Conservation (phyloP, 2,888 invertebrate species). For the Phengaris arion region DNA sequence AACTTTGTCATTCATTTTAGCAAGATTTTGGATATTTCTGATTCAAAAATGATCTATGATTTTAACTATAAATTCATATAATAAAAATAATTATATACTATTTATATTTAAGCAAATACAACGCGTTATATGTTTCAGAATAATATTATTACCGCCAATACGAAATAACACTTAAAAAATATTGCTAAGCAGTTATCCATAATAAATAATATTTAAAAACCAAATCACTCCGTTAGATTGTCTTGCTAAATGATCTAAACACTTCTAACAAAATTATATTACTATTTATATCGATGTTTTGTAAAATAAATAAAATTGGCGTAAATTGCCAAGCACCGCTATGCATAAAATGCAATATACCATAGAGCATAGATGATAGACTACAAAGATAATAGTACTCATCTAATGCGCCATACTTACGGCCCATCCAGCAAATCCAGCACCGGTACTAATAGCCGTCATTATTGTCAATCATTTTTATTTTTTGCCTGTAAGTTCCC, state of each 20-base stretch:
- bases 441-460: too few relatives aligned
- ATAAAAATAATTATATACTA: constrained; percentile 26
- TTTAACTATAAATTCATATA: constrained; percentile 32
- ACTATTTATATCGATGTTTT: constrained; percentile 55
- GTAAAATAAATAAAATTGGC: constrained; percentile 56
- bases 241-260: constrained; percentile 41
- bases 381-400: neutral
- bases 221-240: constrained; percentile 38
- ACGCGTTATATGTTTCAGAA: constrained; percentile 45
- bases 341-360: constrained; percentile 51
- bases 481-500: too few relatives aligned
- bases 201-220: constrained; percentile 40
- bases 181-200: constrained; percentile 50
- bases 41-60: neutral
- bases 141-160: constrained; percentile 68
- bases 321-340: constrained; percentile 73
- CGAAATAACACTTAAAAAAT: constrained; percentile 45
- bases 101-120: constrained; percentile 6
- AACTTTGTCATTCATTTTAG: constrained; percentile 77
- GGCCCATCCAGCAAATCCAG: too few relatives aligned
- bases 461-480: too few relatives aligned
- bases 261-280: constrained; percentile 32
- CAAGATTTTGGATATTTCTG: constrained; percentile 34
- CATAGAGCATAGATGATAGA: neutral
- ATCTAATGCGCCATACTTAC: too few relatives aligned